Percentiles rank a stretch among this genome's conserved stretches.
phyloP scores from a whole-genome alignment of 2,888 invertebrate species.

The Anagyrus pseudococci region DNA sequence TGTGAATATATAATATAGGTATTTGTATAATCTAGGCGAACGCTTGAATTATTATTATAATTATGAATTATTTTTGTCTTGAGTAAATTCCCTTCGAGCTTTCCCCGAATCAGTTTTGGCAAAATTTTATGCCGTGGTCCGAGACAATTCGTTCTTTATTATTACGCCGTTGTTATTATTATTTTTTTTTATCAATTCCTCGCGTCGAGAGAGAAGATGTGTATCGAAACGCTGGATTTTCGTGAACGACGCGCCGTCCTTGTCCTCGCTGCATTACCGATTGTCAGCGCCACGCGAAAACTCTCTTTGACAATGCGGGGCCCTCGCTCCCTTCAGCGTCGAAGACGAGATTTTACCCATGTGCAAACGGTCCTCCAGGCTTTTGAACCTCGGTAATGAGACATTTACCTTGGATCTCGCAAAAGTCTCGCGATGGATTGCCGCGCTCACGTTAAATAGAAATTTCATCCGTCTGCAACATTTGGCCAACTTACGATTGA shows the following conservation, averaged over 20 bases:
- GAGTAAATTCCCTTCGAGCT: slow-evolving; percentile 47
- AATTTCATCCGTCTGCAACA: too few species aligned
- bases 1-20: slow-evolving; percentile 44
- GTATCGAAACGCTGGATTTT: too few species aligned
- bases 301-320: slow-evolving; percentile 33
- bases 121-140: slow-evolving; percentile 58
- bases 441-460: neutral
- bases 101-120: slow-evolving; percentile 47
- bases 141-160: slow-evolving; percentile 25
- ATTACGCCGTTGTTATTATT: too few species aligned
- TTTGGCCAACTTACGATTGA: too few species aligned
- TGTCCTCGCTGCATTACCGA: too few species aligned
- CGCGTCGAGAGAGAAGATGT: too few species aligned
- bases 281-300: neutral
- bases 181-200: neutral
- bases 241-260: too few species aligned
- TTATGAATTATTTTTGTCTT: too few species aligned
- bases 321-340: slow-evolving; percentile 33
- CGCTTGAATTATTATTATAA: slow-evolving; percentile 51
- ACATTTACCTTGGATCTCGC: slow-evolving; percentile 50
- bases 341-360: slow-evolving; percentile 38
- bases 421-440: slow-evolving; percentile 52
- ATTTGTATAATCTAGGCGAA: slow-evolving; percentile 46
- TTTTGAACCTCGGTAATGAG: slow-evolving; percentile 56
- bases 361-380: slow-evolving; percentile 48